Percentiles rank a stretch among this genome's conserved stretches.
These are phyloP conservation scores for Halcyon senegalensis DNA, from an alignment of 2,113 vertebrate genomes.

Conservation along the genomic window DNA sequence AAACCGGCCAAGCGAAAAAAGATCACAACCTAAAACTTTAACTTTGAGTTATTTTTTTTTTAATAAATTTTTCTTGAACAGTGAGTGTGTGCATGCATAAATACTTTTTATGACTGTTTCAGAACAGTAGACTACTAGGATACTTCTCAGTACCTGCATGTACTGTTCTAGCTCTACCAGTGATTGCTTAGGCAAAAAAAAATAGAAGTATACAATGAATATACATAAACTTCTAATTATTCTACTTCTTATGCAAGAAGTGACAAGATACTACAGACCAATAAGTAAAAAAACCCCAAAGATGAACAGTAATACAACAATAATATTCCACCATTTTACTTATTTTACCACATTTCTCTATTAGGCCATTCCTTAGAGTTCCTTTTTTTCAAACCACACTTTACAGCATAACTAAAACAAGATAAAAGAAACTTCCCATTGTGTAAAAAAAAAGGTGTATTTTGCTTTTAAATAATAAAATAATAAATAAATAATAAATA, in stretches of 20 bases:
- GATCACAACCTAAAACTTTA: neutral
- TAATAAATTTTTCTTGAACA: neutral
- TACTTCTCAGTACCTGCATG: neutral
- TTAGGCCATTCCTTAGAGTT: neutral
- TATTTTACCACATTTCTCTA: neutral
- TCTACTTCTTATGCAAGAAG: neutral
- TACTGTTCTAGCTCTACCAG: neutral
- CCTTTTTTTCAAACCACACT: neutral
- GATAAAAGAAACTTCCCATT: neutral
- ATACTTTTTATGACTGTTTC: neutral
- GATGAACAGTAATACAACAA: neutral
- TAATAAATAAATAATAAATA: too few species aligned
- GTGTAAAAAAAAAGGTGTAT: neutral
- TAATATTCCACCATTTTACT: neutral
- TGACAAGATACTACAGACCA: neutral
- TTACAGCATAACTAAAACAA: neutral
- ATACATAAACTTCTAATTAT: neutral
- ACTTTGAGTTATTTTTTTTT: neutral
- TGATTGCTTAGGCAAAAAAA: neutral
- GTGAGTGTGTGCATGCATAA: neutral
- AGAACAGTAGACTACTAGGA: neutral
- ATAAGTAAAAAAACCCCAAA: neutral
- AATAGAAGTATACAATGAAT: neutral
- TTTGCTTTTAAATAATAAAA: neutral
- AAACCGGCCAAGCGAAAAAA: neutral